A percentile compares a stretch with the other conserved stretches of the same genome.
These are phyloP conservation scores for Parnassius apollo DNA, from an alignment of 2,888 invertebrate genomes.

Conservation along the genomic window DNA sequence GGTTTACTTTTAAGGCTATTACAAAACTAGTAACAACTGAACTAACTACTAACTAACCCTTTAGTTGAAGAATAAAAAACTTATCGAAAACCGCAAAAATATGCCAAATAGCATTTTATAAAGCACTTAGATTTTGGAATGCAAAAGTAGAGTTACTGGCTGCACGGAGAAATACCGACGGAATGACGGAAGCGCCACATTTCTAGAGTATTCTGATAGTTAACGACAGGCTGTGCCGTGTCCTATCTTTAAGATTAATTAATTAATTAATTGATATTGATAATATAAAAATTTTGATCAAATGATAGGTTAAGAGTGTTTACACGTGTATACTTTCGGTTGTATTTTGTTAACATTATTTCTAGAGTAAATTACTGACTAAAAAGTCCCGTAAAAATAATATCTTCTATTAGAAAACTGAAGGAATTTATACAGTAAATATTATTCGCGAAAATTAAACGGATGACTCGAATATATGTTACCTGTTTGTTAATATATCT, in stretches of 20 bases:
- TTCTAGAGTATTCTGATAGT: slow-evolving; percentile 28
- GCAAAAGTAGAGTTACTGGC: slow-evolving; percentile 19
- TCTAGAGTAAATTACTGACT: too few relatives aligned
- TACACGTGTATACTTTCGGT: slow-evolving; percentile 2
- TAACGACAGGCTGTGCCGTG: slow-evolving; percentile 60
- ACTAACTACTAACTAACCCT: neutral
- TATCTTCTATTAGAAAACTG: too few relatives aligned
- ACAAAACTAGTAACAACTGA: neutral
- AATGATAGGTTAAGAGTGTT: slow-evolving; percentile 4
- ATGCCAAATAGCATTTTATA: neutral
- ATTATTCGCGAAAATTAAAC: too few relatives aligned
- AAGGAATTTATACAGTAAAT: too few relatives aligned
- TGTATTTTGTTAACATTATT: too few relatives aligned
- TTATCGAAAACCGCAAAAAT: neutral
- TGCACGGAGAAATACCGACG: slow-evolving; percentile 77
- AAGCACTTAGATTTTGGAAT: slow-evolving; percentile 17
- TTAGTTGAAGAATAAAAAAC: neutral
- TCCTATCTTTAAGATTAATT: slow-evolving; percentile 44
- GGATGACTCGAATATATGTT: too few relatives aligned
- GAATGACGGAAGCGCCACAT: slow-evolving; percentile 32
- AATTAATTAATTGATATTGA: neutral
- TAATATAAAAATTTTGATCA: neutral
- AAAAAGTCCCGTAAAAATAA: too few relatives aligned
- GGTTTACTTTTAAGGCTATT: neutral
- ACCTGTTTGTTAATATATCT: too few relatives aligned